These are phyloP conservation scores for Mobula birostris DNA, from an alignment of 2,113 vertebrate genomes.

Conservation along the genomic window DNA sequence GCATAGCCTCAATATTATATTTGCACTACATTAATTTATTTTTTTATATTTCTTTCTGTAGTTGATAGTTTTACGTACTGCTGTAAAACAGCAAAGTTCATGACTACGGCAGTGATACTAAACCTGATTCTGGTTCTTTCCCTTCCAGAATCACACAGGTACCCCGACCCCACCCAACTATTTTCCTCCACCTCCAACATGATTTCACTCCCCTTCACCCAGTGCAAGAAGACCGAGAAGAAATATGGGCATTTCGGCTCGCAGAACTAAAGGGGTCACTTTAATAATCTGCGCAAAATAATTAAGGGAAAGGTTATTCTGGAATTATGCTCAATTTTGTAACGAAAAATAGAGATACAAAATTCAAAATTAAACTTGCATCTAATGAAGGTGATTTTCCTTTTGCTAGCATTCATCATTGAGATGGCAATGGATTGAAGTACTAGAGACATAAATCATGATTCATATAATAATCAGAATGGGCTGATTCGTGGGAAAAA, in stretches of 20 bases:
- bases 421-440: neutral
- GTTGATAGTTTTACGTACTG: too few species aligned
- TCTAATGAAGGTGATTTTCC: neutral
- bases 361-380: neutral
- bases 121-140: too few species aligned
- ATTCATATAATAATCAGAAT: neutral
- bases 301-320: neutral
- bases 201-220: too few species aligned
- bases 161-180: too few species aligned
- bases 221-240: neutral
- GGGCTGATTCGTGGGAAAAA: neutral
- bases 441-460: neutral
- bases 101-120: too few species aligned
- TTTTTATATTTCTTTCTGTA: too few species aligned
- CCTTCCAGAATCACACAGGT: too few species aligned
- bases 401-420: neutral
- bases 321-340: neutral
- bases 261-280: neutral
- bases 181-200: too few species aligned
- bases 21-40: too few species aligned
- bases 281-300: neutral
- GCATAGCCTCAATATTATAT: too few species aligned
- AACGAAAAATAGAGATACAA: neutral
- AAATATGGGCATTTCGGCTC: neutral
- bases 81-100: too few species aligned